Percentiles rank a stretch among this genome's conserved stretches.
Conservation (phyloP, 2,113 vertebrate genomes). For the Chaetops frenatus region DNA sequence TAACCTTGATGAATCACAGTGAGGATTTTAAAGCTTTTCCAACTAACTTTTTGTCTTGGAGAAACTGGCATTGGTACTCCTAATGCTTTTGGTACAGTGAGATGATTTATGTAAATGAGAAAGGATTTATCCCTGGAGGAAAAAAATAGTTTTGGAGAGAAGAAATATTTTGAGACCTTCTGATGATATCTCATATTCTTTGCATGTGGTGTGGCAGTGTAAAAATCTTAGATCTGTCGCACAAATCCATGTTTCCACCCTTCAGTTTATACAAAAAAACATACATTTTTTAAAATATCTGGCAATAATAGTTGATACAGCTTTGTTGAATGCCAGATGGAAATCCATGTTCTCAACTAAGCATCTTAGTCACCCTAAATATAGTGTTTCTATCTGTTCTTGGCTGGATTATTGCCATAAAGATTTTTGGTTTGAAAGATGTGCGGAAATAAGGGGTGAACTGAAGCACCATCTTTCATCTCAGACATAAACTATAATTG, state of each 20-base stretch:
- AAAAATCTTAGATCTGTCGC: slow-evolving; percentile 23
- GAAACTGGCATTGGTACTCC: background rate
- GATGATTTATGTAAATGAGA: background rate
- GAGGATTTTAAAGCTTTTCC: background rate
- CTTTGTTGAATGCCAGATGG: slow-evolving; percentile 47
- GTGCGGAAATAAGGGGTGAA: background rate
- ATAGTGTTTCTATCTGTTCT: slow-evolving; percentile 50
- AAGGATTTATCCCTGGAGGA: background rate
- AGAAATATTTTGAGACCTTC: background rate
- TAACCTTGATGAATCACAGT: background rate
- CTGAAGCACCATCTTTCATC: background rate
- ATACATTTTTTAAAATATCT: slow-evolving; percentile 13
- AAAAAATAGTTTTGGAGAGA: background rate
- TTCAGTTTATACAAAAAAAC: slow-evolving; percentile 30
- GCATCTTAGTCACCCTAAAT: slow-evolving; percentile 53
- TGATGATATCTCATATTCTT: background rate
- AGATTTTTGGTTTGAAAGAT: slow-evolving; percentile 22
- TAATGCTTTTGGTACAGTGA: background rate
- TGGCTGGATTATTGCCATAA: slow-evolving; percentile 32
- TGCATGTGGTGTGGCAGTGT: rapidly evolving
- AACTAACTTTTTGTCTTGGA: background rate
- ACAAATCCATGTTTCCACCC: background rate
- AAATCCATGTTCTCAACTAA: slow-evolving; percentile 39
- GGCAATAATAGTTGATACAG: slow-evolving; percentile 18
- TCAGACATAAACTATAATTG: background rate